phyloP scores from a whole-genome alignment of 2,113 vertebrate genomes.

The Motacilla alba region DNA sequence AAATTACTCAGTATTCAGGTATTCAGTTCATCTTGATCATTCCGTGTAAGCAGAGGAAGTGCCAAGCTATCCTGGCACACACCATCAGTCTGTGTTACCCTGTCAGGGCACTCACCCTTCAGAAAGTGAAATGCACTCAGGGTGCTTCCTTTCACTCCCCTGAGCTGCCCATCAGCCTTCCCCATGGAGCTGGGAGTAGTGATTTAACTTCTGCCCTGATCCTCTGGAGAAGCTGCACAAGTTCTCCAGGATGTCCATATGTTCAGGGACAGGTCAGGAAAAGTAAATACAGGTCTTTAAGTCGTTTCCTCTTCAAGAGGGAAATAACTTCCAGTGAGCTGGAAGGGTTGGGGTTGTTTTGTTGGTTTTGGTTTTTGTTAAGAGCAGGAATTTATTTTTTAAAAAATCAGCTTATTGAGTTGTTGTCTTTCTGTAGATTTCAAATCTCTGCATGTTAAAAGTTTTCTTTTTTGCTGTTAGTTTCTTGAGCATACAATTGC shows the following conservation, averaged over 20 bases:
- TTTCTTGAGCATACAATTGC: neutral
- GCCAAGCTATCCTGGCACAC: neutral
- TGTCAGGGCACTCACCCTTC: no score
- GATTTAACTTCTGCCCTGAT: neutral
- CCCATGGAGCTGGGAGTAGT: neutral
- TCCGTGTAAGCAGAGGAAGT: neutral
- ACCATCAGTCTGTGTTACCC: neutral
- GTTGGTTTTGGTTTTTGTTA: neutral
- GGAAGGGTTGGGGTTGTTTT: neutral
- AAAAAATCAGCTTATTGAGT: neutral
- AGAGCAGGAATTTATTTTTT: neutral
- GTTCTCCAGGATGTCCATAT: neutral
- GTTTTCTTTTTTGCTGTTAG: neutral
- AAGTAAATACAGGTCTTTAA: neutral
- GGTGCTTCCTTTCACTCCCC: neutral
- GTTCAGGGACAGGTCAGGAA: neutral
- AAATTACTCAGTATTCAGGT: neutral
- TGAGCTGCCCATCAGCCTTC: neutral
- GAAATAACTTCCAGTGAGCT: neutral
- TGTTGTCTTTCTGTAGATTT: neutral
- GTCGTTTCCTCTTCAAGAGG: fast-evolving
- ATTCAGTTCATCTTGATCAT: neutral
- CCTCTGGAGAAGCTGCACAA: neutral
- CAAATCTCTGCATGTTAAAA: neutral
- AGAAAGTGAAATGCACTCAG: neutral